These are phyloP conservation scores for Athene noctua DNA, from an alignment of 2,113 vertebrate species.

Conservation along the genomic window DNA sequence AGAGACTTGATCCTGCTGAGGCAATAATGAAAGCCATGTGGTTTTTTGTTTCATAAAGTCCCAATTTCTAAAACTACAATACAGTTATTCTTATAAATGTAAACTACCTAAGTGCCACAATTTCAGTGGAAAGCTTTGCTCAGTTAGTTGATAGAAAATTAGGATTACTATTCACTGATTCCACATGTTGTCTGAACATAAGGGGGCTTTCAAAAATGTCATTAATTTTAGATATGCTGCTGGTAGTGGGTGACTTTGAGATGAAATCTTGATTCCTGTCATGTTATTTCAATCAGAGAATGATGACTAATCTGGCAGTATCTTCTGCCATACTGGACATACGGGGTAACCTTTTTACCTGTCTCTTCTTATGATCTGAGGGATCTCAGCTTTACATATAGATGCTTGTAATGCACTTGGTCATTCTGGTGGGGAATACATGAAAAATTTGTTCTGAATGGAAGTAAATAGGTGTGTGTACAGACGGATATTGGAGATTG, in stretches of 20 bases:
- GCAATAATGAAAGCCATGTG: background rate
- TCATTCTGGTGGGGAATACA: background rate
- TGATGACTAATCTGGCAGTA: background rate
- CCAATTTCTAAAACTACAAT: background rate
- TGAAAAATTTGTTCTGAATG: background rate
- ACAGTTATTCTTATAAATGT: background rate
- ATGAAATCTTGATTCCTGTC: slow-evolving; percentile 21
- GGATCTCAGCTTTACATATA: background rate
- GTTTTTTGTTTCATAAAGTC: background rate
- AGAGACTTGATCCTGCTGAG: background rate
- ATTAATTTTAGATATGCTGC: background rate
- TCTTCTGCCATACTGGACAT: background rate
- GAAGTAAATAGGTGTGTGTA: slow-evolving; percentile 11
- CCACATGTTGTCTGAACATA: background rate
- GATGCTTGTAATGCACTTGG: background rate
- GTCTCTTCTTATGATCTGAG: background rate
- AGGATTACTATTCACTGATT: background rate
- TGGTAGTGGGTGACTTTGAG: slow-evolving; percentile 13
- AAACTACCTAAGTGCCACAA: background rate
- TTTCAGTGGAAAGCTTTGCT: slow-evolving; percentile 19
- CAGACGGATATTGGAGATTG: slow-evolving; percentile 9
- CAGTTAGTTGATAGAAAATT: background rate
- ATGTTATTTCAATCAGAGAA: slow-evolving; percentile 20
- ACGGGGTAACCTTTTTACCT: background rate
- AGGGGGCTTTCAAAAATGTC: background rate